phyloP scores from a whole-genome alignment of 2,888 invertebrate species.

The Strigamia transsilvanica region DNA sequence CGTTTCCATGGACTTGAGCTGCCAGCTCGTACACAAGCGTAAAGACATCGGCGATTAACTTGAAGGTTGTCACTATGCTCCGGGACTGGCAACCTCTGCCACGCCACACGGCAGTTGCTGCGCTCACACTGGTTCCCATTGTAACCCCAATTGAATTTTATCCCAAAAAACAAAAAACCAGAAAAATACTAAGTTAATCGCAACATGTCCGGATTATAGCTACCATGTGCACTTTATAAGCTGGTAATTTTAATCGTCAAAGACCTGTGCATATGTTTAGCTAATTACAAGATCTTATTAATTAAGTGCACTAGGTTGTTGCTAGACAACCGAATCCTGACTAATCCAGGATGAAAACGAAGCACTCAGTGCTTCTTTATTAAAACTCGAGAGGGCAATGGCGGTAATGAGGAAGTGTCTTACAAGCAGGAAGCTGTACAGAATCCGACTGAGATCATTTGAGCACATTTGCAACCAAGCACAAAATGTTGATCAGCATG shows the following conservation, averaged over 20 bases:
- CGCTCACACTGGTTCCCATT: no score
- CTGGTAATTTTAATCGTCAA: conserved; percentile 8
- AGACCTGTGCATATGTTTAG: conserved; percentile 11
- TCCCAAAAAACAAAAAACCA: no score
- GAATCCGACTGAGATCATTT: conserved; percentile 20
- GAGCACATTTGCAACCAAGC: not conserved
- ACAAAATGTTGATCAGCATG: conserved; percentile 12
- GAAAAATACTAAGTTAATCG: not conserved
- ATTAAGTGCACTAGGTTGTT: conserved; percentile 17
- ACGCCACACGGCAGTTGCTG: no score
- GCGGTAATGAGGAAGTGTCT: conserved; percentile 37
- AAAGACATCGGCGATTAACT: no score
- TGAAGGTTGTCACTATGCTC: no score
- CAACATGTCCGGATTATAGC: not conserved
- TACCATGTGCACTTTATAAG: not conserved
- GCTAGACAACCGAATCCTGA: conserved; percentile 29
- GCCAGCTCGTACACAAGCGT: no score
- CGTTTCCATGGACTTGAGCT: no score
- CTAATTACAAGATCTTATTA: conserved; percentile 32
- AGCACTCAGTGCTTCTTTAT: conserved; percentile 33
- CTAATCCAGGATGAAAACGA: conserved; percentile 44
- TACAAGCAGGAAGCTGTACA: conserved; percentile 33
- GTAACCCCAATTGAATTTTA: no score
- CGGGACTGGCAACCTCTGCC: no score
- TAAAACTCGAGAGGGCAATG: conserved; percentile 23